Evolutionary conservation across 1,140 invertebrate genomes (phyloP).

Genomic region (Ooceraea biroi): DNA sequence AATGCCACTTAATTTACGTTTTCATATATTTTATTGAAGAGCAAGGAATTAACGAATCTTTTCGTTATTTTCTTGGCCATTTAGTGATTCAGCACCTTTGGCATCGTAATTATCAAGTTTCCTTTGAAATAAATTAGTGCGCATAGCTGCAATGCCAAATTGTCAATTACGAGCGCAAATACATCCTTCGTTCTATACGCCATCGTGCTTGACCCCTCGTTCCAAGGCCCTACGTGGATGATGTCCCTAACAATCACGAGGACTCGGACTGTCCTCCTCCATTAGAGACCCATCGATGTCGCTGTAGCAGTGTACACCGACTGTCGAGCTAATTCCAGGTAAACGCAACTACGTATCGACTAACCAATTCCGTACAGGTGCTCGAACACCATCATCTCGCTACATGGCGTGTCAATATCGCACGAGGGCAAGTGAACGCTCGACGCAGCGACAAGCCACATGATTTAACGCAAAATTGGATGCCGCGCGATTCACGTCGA

Average conservation of each 20-base stretch:
- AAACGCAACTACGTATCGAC: constrained; percentile 75
- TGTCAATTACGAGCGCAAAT: constrained; percentile 21
- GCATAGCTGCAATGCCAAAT: neutral
- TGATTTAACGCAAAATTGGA: constrained; percentile 46
- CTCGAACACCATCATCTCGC: constrained; percentile 56
- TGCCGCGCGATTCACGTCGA: neutral
- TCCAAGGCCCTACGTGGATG: constrained; percentile 42
- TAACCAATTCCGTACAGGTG: constrained; percentile 71
- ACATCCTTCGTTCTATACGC: neutral
- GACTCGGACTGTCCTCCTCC: constrained; percentile 66
- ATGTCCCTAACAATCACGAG: constrained; percentile 63
- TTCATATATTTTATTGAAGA: neutral
- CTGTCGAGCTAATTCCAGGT: constrained; percentile 75
- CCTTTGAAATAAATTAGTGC: no score
- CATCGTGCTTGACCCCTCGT: constrained; percentile 34
- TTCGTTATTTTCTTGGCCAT: no score
- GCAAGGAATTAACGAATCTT: no score
- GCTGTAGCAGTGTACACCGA: constrained; percentile 65
- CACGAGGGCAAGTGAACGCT: constrained; percentile 35
- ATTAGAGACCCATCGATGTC: constrained; percentile 69
- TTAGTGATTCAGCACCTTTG: no score
- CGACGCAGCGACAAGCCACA: constrained; percentile 23
- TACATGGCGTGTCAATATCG: constrained; percentile 62
- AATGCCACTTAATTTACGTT: neutral
- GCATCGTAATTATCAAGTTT: no score